Conservation (phyloP, 2,113 vertebrate genomes). For the Opisthocomus hoazin region DNA sequence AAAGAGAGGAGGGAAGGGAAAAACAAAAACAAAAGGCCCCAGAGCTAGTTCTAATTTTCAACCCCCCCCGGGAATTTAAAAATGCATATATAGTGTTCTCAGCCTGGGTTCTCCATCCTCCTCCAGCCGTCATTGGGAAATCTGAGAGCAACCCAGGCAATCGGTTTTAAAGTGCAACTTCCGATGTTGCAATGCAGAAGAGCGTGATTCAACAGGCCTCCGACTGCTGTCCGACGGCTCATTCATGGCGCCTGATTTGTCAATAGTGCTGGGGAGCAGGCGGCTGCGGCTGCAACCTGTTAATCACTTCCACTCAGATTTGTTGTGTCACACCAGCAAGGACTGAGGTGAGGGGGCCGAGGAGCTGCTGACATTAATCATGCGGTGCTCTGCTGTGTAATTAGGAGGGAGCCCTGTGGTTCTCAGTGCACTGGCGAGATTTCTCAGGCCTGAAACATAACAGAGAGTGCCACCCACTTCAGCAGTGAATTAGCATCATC, state of each 20-base stretch:
- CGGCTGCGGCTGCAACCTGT: slow-evolving; percentile 3
- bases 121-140: neutral
- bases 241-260: neutral
- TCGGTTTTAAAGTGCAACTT: neutral
- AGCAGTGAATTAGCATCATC: neutral
- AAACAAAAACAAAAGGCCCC: slow-evolving; percentile 26
- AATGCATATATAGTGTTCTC: neutral
- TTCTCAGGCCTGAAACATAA: slow-evolving; percentile 5
- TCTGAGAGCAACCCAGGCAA: neutral
- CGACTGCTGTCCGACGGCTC: neutral
- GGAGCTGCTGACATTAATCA: slow-evolving; percentile 13
- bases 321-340: slow-evolving; percentile 14
- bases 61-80: neutral
- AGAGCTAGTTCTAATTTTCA: neutral
- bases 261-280: neutral
- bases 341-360: neutral
- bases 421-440: neutral
- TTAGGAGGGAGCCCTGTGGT: slow-evolving; percentile 18
- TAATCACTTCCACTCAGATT: slow-evolving; percentile 33
- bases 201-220: slow-evolving; percentile 17
- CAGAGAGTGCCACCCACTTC: neutral
- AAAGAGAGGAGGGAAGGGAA: neutral
- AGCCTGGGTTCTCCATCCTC: neutral
- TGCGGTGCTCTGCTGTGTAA: neutral
- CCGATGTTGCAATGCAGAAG: slow-evolving; percentile 32